Base-by-base conservation (phyloP, 2,113 vertebrate genomes). In the Lepidothrix coronata region DNA sequence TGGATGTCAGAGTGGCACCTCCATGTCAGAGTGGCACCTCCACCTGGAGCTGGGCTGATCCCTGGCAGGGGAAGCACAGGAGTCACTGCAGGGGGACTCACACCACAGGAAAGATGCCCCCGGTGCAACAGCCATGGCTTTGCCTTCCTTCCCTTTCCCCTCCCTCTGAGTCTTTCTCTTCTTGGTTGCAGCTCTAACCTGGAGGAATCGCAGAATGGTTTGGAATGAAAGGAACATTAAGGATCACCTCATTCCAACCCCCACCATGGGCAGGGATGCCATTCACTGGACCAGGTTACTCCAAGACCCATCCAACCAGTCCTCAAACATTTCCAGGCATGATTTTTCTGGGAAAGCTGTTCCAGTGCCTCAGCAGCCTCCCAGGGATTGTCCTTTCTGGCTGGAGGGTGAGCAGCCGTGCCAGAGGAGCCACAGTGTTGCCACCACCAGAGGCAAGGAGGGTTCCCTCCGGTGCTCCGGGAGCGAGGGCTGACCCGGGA, bases 31-130 rank as follows among this genome's bases (percentile, higher is more conserved):
- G 72, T 93, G 93, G 65, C 93, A 92, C 57, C 59, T 75, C 39
- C 39, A 41, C 39, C 39, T 55, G 91, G 75, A 68, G 73, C 84
- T 85, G 25, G 37, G 91, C 92, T 94, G 87, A 95, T 92, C 91
- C 89, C 73, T 68, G 73, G 57, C 91, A 91, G 49, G 24, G 81
- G 33, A 54, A 71, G 39, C 61, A 52, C 41, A 78, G 41, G 61
- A 67, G 84, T 65, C 87, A 72, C 95, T 81, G 48, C 52, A 12
- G 41, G 24, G 5, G 95, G 89, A 95, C 68, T 93, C 77, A 41
- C 0, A 3, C 70, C 66, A 8, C 31, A 67, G 77, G 71, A 93
- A 89, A 91, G 68, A 80, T 49, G 39, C 61, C 95, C 76, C 86
- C 72, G 24, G 46, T 77, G 72, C 43, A 84, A 71, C 27, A 83